These are phyloP conservation scores for Serilophus lunatus DNA, from an alignment of 2,113 vertebrate genomes.

Conservation along the genomic window DNA sequence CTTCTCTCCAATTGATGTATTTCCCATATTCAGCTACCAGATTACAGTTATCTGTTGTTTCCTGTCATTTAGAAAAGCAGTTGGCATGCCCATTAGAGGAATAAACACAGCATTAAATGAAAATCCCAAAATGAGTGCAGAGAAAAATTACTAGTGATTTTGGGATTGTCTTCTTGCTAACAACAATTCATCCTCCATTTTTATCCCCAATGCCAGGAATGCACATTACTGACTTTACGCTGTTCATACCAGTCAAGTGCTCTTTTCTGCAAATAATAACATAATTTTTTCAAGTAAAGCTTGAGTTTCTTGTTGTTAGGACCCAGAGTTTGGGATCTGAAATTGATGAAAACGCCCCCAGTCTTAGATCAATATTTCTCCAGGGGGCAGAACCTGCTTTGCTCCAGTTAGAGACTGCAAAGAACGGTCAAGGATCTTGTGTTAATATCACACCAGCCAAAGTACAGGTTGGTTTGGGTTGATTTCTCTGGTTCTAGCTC, in stretches of 20 bases:
- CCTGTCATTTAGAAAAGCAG: neutral
- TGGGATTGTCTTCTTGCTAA: constrained; percentile 6
- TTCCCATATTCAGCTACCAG: neutral
- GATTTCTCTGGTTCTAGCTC: neutral
- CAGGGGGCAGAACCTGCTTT: neutral
- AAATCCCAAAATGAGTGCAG: neutral
- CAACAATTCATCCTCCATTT: neutral
- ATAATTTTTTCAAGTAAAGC: neutral
- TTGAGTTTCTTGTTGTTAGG: neutral
- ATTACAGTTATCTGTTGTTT: constrained; percentile 7
- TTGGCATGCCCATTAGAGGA: neutral
- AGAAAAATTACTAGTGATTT: neutral
- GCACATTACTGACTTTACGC: neutral
- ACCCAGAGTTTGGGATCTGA: neutral
- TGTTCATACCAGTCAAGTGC: neutral
- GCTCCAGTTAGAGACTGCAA: neutral
- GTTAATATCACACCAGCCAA: neutral
- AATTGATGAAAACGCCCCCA: neutral
- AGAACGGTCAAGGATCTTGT: neutral
- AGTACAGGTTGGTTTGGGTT: neutral
- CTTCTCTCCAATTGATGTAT: neutral
- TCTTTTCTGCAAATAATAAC: neutral
- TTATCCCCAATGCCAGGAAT: neutral
- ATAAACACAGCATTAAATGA: neutral
- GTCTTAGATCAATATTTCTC: neutral